phyloP scores from a whole-genome alignment of 2,113 vertebrate species.

The Oxyura jamaicensis region DNA sequence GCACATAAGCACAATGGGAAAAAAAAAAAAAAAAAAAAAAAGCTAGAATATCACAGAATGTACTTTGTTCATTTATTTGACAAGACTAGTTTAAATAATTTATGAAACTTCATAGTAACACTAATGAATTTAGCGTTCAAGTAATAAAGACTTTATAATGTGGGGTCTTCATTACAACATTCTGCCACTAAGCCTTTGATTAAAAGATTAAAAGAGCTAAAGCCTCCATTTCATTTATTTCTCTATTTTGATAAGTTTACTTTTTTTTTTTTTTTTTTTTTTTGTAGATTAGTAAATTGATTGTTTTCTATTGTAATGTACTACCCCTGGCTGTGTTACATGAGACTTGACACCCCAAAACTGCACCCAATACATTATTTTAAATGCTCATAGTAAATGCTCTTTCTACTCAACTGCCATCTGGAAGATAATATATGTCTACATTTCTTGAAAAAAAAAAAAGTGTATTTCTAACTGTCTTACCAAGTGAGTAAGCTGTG shows the following conservation, averaged over 20 bases:
- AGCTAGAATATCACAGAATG: not conserved
- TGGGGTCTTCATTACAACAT: conserved; percentile 34
- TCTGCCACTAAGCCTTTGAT: conserved; percentile 18
- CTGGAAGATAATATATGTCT: not conserved
- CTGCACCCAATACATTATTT: not conserved
- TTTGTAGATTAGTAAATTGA: conserved; percentile 18
- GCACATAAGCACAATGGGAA: not conserved
- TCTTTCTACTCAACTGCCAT: not conserved
- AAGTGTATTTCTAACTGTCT: not conserved
- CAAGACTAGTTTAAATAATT: conserved; percentile 53
- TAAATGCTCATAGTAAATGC: not conserved
- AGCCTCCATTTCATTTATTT: conserved; percentile 35
- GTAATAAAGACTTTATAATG: conserved; percentile 35
- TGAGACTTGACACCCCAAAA: not conserved
- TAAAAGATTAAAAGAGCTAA: conserved; percentile 48
- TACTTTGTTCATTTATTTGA: conserved; percentile 48
- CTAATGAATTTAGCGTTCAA: conserved; percentile 50
- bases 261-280: conserved; percentile 20
- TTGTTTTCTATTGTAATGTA: not conserved
- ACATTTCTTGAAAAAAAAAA: not conserved
- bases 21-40: no score
- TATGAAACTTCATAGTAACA: conserved; percentile 35
- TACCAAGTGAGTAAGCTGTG: not conserved
- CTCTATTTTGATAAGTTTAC: conserved; percentile 19
- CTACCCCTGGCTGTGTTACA: not conserved